phyloP scores from a whole-genome alignment of 2,888 invertebrate genomes.

The Teleogryllus oceanicus region DNA sequence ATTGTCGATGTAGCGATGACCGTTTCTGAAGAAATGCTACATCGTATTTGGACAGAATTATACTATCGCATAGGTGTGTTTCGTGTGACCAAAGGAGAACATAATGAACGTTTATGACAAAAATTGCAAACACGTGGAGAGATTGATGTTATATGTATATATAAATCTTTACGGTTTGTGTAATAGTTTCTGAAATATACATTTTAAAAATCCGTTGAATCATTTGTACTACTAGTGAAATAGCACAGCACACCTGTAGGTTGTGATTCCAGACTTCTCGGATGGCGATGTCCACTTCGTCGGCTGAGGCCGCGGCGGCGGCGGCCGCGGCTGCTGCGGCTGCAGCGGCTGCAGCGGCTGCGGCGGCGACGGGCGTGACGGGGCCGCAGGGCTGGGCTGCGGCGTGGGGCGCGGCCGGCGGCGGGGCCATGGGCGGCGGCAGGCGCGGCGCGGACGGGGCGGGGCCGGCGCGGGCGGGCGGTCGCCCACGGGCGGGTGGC shows the following conservation, averaged over 20 bases:
- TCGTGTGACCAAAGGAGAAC: no score
- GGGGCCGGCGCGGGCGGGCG: background rate
- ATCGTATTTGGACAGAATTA: no score
- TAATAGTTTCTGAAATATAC: no score
- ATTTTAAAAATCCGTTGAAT: no score
- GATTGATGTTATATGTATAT: no score
- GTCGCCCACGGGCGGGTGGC: background rate
- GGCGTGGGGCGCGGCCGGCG: background rate
- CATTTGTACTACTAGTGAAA: no score
- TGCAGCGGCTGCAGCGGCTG: background rate
- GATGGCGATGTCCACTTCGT: slow-evolving; percentile 59
- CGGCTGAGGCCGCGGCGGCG: background rate
- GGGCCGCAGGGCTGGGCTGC: background rate
- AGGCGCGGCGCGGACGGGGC: background rate
- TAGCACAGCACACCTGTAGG: slow-evolving; percentile 62
- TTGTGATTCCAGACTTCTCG: slow-evolving; percentile 98
- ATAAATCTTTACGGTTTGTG: no score
- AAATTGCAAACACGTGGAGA: no score
- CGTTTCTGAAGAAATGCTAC: no score
- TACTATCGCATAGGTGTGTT: no score
- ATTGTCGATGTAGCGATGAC: no score
- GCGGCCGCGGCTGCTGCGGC: background rate
- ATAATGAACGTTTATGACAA: no score
- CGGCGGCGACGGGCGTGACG: background rate
- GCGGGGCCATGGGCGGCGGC: background rate